These are phyloP conservation scores for Trypoxylon attenuatum DNA, from an alignment of 2,888 invertebrate genomes.

Conservation along the genomic window DNA sequence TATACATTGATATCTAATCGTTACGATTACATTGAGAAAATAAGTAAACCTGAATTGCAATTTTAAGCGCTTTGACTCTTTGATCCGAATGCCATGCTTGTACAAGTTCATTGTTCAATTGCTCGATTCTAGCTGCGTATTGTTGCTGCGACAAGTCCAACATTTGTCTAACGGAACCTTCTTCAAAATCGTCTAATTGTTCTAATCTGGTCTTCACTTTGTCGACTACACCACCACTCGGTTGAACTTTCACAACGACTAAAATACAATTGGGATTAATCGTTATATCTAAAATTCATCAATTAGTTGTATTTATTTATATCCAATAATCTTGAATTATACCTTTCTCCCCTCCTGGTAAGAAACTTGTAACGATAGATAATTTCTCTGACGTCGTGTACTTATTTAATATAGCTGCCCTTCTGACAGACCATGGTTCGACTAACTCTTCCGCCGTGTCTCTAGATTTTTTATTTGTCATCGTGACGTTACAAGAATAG, in stretches of 20 bases:
- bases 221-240: conserved; percentile 82
- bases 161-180: conserved; percentile 89
- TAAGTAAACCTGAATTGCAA: conserved; percentile 86
- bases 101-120: conserved; percentile 92
- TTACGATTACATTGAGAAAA: background rate
- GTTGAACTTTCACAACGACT: conserved; percentile 88
- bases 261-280: conserved; percentile 54
- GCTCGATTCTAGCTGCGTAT: conserved; percentile 90
- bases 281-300: background rate
- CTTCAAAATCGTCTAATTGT: conserved; percentile 96
- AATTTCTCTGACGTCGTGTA: conserved; percentile 96
- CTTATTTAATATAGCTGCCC: conserved; percentile 87
- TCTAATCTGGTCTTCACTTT: conserved; percentile 93
- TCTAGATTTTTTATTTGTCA: conserved; percentile 61
- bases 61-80: conserved; percentile 95
- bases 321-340: conserved; percentile 33
- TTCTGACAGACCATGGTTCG: conserved; percentile 87
- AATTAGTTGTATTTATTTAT: background rate
- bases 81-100: conserved; percentile 96
- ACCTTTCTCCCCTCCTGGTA: conserved; percentile 89
- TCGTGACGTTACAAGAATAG: conserved; percentile 59
- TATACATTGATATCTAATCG: background rate
- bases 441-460: conserved; percentile 75
- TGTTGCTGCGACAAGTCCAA: conserved; percentile 94
- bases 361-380: conserved; percentile 91